Base-by-base conservation (phyloP, 1,140 invertebrate genomes). In the Bombyx mori region DNA sequence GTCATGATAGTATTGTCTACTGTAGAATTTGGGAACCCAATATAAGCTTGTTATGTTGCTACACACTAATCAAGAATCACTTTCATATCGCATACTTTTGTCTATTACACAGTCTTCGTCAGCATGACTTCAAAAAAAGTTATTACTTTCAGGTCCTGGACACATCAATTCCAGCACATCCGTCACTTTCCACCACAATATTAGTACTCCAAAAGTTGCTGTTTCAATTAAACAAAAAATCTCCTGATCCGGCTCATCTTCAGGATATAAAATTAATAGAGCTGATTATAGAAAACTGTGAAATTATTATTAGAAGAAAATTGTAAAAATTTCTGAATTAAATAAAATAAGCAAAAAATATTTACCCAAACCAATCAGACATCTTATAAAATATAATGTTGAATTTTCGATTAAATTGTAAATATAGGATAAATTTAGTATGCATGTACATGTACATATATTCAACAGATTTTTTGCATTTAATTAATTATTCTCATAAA, bases 241-340 rank as follows among this genome's bases (percentile, higher is more conserved):
- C 68, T 3, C 56, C 61, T 2, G 67, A 74, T 9, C 52, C 61
- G 7, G 49, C 65, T 12, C 52, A 44, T 66, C 69, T 57, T 22
- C 76, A 79, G 44, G 71, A 84, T 52, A 63, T 82, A n/a, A 84
- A 82, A 65, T 53, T 80, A 22, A 62, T 70, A 46, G 64, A 76
- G 68, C 63, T 84, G 9, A 74, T 82, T n/a, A 69, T 82, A 44
- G 79, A 84, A 49, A 80, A 70, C 59, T 86, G 82, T 62, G 78
- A 80, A 66, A 65, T 79, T 43, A 58, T 86, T 48, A 63, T 75
- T 43, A 63, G 73, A 59, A 57, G 62, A 49, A 82, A 78, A 55
- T 64, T 80, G 18, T 65, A 58, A 58, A 44, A 6, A 4, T 2
- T 35, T 3, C n/a, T 49, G 22, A 1, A 49, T 7, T 10, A 4